Evolutionary conservation across 2,888 invertebrate genomes (phyloP).

Genomic region (Neoascia interrupta): DNA sequence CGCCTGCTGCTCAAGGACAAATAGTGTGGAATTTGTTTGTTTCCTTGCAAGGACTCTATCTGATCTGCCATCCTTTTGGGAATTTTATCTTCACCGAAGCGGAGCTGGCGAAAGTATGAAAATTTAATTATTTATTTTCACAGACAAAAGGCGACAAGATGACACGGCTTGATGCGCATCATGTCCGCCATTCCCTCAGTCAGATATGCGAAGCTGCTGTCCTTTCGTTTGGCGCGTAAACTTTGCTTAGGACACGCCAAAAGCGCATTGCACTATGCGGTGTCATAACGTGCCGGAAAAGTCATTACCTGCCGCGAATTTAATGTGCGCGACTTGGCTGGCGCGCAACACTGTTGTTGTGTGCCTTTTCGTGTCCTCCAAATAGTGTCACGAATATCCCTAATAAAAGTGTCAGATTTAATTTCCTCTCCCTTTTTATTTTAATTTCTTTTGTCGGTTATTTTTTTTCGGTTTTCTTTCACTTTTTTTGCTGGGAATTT

Average conservation of each 20-base stretch:
- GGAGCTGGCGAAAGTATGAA: slow-evolving; percentile 64
- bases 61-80: slow-evolving; percentile 53
- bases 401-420: slow-evolving; percentile 67
- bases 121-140: slow-evolving; percentile 67
- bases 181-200: not conserved
- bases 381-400: slow-evolving; percentile 47
- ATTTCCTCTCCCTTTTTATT: slow-evolving; percentile 55
- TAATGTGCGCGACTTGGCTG: slow-evolving; percentile 34
- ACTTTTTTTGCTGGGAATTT: slow-evolving; percentile 44
- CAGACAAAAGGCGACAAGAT: slow-evolving; percentile 67
- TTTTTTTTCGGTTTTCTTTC: slow-evolving; percentile 10
- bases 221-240: slow-evolving; percentile 28
- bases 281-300: slow-evolving; percentile 52
- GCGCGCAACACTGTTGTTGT: not conserved
- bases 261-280: slow-evolving; percentile 54
- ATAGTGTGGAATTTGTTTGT: slow-evolving; percentile 61
- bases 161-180: slow-evolving; percentile 35
- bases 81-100: slow-evolving; percentile 51
- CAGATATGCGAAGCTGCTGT: not conserved
- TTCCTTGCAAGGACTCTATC: slow-evolving; percentile 45
- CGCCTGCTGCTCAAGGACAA: slow-evolving; percentile 61
- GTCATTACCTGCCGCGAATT: slow-evolving; percentile 65
- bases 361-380: slow-evolving; percentile 30
- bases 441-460: slow-evolving; percentile 44
- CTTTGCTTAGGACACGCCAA: not conserved